Percentiles rank a stretch among this genome's conserved stretches.
Evolutionary conservation across 2,888 invertebrate species (phyloP).

Genomic region (Rhimphoctona megacephalus): DNA sequence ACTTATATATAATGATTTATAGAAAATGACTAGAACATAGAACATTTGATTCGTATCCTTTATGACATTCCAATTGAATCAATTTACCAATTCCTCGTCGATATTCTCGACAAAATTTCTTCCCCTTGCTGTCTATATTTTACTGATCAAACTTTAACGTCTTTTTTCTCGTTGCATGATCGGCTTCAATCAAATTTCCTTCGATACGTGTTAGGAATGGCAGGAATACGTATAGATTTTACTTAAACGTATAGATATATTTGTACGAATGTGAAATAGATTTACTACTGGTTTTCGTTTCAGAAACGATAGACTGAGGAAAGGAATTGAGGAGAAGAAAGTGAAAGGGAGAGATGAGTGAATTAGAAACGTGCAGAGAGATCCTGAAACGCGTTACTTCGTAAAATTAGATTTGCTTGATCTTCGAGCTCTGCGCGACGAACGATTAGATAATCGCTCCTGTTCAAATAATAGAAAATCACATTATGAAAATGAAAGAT

Average conservation of each 20-base stretch:
- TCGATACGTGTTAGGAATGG: constrained; percentile 45
- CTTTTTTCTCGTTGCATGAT: constrained; percentile 25
- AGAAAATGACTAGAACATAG: constrained; percentile 1
- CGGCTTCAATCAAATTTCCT: constrained; percentile 52
- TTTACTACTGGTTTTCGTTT: constrained; percentile 22
- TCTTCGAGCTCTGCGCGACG: constrained; percentile 65
- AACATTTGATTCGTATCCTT: constrained; percentile 33
- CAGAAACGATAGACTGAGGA: constrained; percentile 56
- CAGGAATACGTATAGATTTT: neutral
- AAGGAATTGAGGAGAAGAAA: constrained; percentile 20
- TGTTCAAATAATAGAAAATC: neutral
- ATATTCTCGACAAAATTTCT: constrained; percentile 34
- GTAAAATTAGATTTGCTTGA: constrained; percentile 74
- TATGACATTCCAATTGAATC: constrained; percentile 45
- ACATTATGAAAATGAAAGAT: neutral
- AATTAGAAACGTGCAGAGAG: constrained; percentile 25
- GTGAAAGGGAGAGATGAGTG: constrained; percentile 15
- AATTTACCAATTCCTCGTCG: constrained; percentile 29
- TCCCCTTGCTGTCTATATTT: neutral
- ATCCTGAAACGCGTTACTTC: constrained; percentile 61
- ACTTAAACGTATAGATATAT: constrained; percentile 22
- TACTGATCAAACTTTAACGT: neutral
- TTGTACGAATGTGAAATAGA: constrained; percentile 32
- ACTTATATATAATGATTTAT: constrained; percentile 1
- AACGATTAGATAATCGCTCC: constrained; percentile 73